These are phyloP conservation scores for Lepus timidus DNA, from an alignment of 2,113 vertebrate genomes.

Conservation along the genomic window DNA sequence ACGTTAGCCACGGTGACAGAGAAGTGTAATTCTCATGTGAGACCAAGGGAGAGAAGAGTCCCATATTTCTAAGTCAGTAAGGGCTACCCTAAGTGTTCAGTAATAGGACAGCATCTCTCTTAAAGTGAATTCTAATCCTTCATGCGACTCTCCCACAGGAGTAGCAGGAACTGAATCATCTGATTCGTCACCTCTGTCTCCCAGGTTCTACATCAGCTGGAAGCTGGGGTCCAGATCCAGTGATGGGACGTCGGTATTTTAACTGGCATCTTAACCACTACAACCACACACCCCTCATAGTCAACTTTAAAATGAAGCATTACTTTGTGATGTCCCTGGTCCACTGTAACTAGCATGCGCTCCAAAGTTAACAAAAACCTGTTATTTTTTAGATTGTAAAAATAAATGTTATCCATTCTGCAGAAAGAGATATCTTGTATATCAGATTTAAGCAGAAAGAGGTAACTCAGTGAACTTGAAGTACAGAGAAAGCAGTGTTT, in stretches of 20 bases:
- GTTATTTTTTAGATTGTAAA: neutral
- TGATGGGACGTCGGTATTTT: no score
- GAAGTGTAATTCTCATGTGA: neutral
- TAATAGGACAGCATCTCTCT: neutral
- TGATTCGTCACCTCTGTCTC: no score
- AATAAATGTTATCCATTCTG: neutral
- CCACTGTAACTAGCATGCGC: neutral
- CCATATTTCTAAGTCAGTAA: neutral
- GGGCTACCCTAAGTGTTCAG: neutral
- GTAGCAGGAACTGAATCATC: no score
- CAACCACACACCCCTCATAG: neutral
- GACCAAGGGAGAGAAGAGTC: neutral
- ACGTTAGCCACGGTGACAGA: neutral
- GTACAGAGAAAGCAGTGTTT: neutral
- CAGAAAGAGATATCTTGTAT: neutral
- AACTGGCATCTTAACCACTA: no score
- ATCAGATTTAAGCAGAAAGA: constrained; percentile 9
- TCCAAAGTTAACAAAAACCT: neutral
- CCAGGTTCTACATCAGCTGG: no score
- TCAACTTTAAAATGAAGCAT: constrained; percentile 1
- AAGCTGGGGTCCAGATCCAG: no score
- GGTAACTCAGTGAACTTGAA: neutral
- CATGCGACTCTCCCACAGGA: no score
- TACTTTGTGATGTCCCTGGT: neutral
- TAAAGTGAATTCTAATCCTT: constrained; percentile 6